Evolutionary conservation across 2,888 invertebrate genomes (phyloP).

Genomic region (Malachius bipustulatus): DNA sequence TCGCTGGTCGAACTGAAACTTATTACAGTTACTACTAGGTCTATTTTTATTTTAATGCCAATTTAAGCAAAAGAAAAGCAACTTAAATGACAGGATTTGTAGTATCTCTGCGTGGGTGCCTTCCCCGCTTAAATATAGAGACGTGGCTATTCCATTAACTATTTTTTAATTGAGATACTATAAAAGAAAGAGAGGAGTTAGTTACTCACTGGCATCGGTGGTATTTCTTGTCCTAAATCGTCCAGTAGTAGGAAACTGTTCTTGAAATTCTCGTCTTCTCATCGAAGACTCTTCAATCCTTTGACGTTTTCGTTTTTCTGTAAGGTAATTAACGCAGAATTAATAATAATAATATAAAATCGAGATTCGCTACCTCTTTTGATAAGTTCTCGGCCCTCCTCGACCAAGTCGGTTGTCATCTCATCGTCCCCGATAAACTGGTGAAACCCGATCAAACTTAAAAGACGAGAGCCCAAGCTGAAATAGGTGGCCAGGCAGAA

Average conservation of each 20-base stretch:
- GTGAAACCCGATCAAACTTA: slow-evolving; percentile 88
- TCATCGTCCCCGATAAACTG: slow-evolving; percentile 94
- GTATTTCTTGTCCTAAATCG: slow-evolving; percentile 38
- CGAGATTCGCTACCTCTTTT: slow-evolving; percentile 54
- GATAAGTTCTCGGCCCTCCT: slow-evolving; percentile 86
- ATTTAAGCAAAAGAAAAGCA: too few species aligned
- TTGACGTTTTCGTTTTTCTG: slow-evolving; percentile 71
- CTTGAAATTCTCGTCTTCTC: slow-evolving; percentile 61
- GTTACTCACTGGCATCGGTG: slow-evolving; percentile 38
- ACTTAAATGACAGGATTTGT: too few species aligned
- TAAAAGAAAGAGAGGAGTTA: too few species aligned
- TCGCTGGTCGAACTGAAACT: slow-evolving; percentile 38
- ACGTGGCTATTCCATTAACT: too few species aligned
- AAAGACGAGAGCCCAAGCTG: slow-evolving; percentile 78
- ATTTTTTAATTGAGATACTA: too few species aligned
- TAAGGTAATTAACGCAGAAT: slow-evolving; percentile 5
- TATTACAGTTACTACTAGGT: not conserved
- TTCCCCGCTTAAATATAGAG: too few species aligned
- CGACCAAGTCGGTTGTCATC: slow-evolving; percentile 83
- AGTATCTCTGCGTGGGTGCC: too few species aligned
- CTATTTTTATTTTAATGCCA: too few species aligned
- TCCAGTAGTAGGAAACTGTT: slow-evolving; percentile 44
- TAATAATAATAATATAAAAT: slow-evolving; percentile 4
- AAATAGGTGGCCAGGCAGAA: slow-evolving; percentile 92
- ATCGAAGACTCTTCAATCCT: slow-evolving; percentile 67